phyloP scores from a whole-genome alignment of 1,140 invertebrate genomes.

The Manduca sexta region DNA sequence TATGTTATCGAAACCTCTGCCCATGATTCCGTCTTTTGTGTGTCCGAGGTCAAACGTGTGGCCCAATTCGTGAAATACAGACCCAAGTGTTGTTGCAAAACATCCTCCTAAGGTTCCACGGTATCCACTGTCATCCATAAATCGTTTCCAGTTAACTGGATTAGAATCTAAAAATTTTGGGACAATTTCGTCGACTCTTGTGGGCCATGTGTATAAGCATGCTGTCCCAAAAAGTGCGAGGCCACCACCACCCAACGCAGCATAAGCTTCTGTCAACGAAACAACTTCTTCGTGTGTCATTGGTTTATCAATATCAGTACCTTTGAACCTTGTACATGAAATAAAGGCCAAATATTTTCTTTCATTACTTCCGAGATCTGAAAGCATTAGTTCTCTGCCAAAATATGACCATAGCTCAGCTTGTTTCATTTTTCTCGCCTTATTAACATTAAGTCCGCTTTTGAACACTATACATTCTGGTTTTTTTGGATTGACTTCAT shows the following conservation, averaged over 20 bases:
- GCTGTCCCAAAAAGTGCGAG: slow-evolving; percentile 92
- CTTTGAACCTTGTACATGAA: slow-evolving; percentile 87
- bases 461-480: slow-evolving; percentile 80
- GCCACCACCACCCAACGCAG: slow-evolving; percentile 91
- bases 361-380: slow-evolving; percentile 75
- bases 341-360: slow-evolving; percentile 93
- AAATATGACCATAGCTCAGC: slow-evolving; percentile 89
- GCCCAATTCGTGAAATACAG: slow-evolving; percentile 95
- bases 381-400: slow-evolving; percentile 84
- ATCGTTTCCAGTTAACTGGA: slow-evolving; percentile 78
- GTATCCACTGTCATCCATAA: slow-evolving; percentile 93
- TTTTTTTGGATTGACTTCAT: slow-evolving; percentile 74
- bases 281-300: slow-evolving; percentile 84
- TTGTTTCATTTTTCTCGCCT: slow-evolving; percentile 83
- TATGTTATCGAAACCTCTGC: slow-evolving; percentile 92
- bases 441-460: slow-evolving; percentile 80
- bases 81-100: slow-evolving; percentile 92
- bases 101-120: slow-evolving; percentile 89
- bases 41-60: slow-evolving; percentile 97
- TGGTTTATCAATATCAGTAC: slow-evolving; percentile 74
- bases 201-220: slow-evolving; percentile 93
- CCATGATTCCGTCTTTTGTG: slow-evolving; percentile 93
- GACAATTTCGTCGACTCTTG: slow-evolving; percentile 79
- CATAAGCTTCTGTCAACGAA: slow-evolving; percentile 85
- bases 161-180: slow-evolving; percentile 72